These are phyloP conservation scores for Scolopax rusticola DNA, from an alignment of 2,797 vertebrate species.

Conservation along the genomic window DNA sequence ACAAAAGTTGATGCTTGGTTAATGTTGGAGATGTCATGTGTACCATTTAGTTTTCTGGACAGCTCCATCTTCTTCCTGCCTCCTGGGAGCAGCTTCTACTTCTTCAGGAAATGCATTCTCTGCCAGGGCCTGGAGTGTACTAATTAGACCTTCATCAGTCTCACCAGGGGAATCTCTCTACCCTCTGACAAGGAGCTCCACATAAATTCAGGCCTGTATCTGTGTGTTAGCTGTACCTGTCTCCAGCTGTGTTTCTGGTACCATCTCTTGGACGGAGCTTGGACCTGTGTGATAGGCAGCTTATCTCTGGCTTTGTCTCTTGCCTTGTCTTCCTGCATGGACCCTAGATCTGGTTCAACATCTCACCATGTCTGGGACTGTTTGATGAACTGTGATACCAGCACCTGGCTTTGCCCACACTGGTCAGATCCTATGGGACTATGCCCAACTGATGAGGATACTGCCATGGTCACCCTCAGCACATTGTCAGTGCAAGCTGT, in stretches of 20 bases:
- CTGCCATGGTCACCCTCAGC: neutral
- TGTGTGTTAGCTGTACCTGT: accelerated
- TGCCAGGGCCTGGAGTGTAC: neutral
- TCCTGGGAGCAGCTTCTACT: neutral
- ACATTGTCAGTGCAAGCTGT: neutral
- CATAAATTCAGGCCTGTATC: neutral
- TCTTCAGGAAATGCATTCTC: neutral
- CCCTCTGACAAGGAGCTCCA: neutral
- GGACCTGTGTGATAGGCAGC: neutral
- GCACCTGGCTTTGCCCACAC: neutral
- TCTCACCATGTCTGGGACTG: neutral
- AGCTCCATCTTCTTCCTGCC: neutral
- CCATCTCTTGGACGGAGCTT: neutral
- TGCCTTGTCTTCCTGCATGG: neutral
- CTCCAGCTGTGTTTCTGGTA: neutral
- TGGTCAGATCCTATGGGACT: neutral
- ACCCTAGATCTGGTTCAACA: neutral
- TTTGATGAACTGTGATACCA: neutral
- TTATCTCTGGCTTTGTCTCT: neutral
- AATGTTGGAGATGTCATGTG: neutral
- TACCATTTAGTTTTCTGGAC: neutral
- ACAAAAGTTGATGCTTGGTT: neutral
- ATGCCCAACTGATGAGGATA: neutral
- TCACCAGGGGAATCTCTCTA: neutral
- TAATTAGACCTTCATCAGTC: neutral